Evolutionary conservation across 2,888 invertebrate species (phyloP).

Genomic region (Schizaphis graminum): DNA sequence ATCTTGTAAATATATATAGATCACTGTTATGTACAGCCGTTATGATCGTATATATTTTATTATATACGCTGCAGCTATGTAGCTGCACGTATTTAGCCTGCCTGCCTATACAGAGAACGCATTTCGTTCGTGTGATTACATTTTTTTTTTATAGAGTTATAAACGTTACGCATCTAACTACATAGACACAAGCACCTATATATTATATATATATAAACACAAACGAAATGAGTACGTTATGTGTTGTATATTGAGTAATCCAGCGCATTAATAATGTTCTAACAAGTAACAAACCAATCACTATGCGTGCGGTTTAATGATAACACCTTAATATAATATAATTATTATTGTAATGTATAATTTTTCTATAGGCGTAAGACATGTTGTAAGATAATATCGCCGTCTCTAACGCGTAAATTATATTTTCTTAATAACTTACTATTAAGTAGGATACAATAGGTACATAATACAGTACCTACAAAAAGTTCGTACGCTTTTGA

Average conservation of each 20-base stretch:
- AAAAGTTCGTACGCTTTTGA: background rate
- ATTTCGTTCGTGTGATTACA: background rate
- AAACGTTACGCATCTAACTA: background rate
- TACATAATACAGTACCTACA: background rate
- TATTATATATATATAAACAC: background rate
- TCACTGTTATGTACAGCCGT: background rate
- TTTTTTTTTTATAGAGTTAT: background rate
- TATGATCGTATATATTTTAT: background rate
- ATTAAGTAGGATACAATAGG: background rate
- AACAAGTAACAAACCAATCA: background rate
- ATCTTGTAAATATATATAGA: background rate
- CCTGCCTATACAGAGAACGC: background rate
- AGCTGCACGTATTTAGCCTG: background rate
- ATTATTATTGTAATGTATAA: background rate
- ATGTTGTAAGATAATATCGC: background rate
- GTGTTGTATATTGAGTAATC: background rate
- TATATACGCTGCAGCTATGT: no score
- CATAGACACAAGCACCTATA: background rate
- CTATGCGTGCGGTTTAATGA: background rate
- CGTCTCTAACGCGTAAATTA: background rate
- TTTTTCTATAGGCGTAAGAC: background rate
- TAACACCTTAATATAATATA: background rate
- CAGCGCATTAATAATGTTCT: background rate
- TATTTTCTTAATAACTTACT: background rate
- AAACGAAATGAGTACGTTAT: background rate